phyloP scores from a whole-genome alignment of 2,113 vertebrate genomes.

The Sinocyclocheilus anshuiensis region DNA sequence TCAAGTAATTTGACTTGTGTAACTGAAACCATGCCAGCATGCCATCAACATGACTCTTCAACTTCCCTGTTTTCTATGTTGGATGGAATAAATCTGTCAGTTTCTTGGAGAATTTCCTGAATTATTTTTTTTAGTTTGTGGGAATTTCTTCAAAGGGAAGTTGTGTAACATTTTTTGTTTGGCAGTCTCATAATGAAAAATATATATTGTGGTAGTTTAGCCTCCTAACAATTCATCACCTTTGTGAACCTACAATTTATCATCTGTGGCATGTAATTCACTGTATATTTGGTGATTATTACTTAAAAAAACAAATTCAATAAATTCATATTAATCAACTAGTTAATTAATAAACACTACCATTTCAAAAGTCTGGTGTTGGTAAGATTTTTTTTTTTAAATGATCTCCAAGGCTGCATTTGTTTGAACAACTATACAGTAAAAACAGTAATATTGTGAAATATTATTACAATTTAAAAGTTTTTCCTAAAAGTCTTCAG shows the following conservation, averaged over 20 bases:
- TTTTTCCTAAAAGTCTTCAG: no score
- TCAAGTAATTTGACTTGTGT: neutral
- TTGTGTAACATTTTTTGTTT: neutral
- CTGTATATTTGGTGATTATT: neutral
- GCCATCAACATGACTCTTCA: neutral
- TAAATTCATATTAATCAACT: neutral
- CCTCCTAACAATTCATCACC: neutral
- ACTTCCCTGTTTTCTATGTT: neutral
- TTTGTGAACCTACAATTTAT: neutral
- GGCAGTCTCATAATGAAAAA: neutral
- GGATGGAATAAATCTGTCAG: neutral
- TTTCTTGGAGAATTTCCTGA: neutral
- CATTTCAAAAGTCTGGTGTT: no score
- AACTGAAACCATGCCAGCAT: no score
- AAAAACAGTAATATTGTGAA: no score
- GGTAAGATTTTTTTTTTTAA: no score
- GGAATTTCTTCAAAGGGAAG: neutral
- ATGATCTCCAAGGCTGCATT: no score
- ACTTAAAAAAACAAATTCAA: neutral
- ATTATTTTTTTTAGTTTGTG: neutral
- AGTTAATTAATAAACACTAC: no score
- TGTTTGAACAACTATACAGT: no score
- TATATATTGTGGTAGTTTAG: neutral
- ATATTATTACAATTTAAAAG: no score
- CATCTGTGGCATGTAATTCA: neutral